Evolutionary conservation across 2,797 vertebrate genomes (phyloP).

Genomic region (Eremophila alpestris): DNA sequence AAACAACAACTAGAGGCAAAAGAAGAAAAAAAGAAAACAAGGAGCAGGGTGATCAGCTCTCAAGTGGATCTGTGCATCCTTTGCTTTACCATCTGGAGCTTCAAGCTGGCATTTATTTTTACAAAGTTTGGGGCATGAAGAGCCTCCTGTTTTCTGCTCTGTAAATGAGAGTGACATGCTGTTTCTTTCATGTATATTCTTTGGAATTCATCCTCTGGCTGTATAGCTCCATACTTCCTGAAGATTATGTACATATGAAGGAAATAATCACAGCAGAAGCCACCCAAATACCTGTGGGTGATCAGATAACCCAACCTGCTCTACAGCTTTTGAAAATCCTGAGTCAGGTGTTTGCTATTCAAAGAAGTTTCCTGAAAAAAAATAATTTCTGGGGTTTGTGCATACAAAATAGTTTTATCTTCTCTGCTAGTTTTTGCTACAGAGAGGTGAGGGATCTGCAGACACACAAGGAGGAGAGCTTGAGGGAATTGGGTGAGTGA

Average conservation of each 20-base stretch:
- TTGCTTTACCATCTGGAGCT: neutral
- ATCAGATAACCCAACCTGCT: slow-evolving; percentile 48
- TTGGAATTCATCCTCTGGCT: slow-evolving; percentile 13
- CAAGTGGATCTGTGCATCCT: neutral
- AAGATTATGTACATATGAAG: slow-evolving; percentile 19
- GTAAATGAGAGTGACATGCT: neutral
- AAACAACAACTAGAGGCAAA: slow-evolving; percentile 58
- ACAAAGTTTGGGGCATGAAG: neutral
- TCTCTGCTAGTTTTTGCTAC: neutral
- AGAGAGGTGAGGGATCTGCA: neutral
- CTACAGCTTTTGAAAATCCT: slow-evolving; percentile 18
- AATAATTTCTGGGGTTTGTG: neutral
- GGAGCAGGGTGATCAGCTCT: neutral
- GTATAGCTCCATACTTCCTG: slow-evolving; percentile 20
- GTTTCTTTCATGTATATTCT: neutral
- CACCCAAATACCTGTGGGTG: slow-evolving; percentile 65
- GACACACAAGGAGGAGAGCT: neutral
- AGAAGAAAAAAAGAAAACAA: slow-evolving; percentile 42
- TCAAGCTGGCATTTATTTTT: neutral
- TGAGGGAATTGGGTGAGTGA: neutral
- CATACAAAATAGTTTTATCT: neutral
- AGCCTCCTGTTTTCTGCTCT: neutral
- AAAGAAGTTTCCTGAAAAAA: slow-evolving; percentile 10
- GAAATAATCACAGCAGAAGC: slow-evolving; percentile 45
- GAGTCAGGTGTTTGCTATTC: slow-evolving; percentile 34